phyloP scores from a whole-genome alignment of 2,113 vertebrate genomes.

The Austrofundulus limnaeus region DNA sequence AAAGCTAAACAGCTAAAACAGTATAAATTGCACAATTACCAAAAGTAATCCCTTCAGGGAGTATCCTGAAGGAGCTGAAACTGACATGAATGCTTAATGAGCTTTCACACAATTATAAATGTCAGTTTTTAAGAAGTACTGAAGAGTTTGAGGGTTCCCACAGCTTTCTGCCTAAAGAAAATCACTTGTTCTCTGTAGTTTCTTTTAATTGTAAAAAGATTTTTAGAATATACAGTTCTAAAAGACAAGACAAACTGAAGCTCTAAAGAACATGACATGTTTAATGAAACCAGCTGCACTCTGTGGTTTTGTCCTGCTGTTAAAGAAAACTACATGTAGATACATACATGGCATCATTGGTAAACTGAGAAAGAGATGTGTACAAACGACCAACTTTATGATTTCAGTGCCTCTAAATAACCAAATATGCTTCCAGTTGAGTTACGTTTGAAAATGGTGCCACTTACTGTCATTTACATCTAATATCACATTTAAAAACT shows the following conservation, averaged over 20 bases:
- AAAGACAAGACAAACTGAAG: no score
- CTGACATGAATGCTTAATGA: no score
- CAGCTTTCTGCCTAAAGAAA: not conserved
- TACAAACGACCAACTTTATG: not conserved
- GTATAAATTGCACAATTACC: no score
- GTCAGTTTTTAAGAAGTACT: no score
- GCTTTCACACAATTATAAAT: no score
- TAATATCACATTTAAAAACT: not conserved
- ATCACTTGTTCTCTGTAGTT: not conserved
- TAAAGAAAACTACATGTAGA: no score
- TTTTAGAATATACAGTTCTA: not conserved
- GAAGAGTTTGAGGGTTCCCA: not conserved
- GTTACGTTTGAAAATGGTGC: not conserved
- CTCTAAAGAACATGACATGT: slow-evolving; percentile 14
- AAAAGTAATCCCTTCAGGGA: no score
- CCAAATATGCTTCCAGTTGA: not conserved
- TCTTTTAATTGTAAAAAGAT: not conserved
- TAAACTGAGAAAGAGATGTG: not conserved
- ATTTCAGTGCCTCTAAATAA: not conserved
- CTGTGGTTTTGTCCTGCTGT: not conserved
- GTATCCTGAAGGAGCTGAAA: no score
- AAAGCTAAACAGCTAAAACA: no score
- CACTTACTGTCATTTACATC: not conserved
- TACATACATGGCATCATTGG: not conserved
- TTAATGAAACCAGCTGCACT: slow-evolving; percentile 18